Evolutionary conservation across 2,888 invertebrate species (phyloP).

Genomic region (Apamea epomidion): DNA sequence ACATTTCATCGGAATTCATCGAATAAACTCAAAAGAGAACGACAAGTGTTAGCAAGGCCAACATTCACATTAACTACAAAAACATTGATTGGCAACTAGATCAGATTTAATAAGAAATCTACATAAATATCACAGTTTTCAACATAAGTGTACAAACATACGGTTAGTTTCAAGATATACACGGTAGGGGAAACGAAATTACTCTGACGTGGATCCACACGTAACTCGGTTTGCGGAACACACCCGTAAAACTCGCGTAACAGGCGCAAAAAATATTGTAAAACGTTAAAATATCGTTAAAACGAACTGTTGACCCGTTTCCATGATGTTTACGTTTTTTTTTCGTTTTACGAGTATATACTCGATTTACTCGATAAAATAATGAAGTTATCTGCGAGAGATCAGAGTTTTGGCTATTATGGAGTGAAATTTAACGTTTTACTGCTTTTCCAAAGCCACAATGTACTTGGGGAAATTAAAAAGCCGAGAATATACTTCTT

Average conservation of each 20-base stretch:
- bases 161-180: conserved; percentile 21
- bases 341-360: conserved; percentile 61
- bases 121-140: conserved; percentile 21
- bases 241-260: conserved; percentile 73
- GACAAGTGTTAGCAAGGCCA: conserved; percentile 57
- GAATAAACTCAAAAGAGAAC: conserved; percentile 48
- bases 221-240: conserved; percentile 79
- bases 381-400: conserved; percentile 40
- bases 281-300: conserved; percentile 78
- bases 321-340: conserved; percentile 72
- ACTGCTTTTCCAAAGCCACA: conserved; percentile 27
- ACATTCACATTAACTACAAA: conserved; percentile 34
- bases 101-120: conserved; percentile 53
- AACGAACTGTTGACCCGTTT: conserved; percentile 76
- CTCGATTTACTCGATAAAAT: conserved; percentile 52
- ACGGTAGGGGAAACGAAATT: conserved; percentile 29
- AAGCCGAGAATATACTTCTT: conserved; percentile 15
- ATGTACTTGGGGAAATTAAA: conserved; percentile 34
- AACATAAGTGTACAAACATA: conserved; percentile 37
- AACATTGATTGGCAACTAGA: conserved; percentile 52
- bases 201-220: conserved; percentile 67
- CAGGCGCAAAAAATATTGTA: conserved; percentile 69
- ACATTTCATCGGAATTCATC: conserved; percentile 49
- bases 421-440: conserved; percentile 13
- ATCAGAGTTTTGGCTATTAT: conserved; percentile 19